These are phyloP conservation scores for Pristis pectinata DNA, from an alignment of 2,797 vertebrate genomes.

Conservation along the genomic window DNA sequence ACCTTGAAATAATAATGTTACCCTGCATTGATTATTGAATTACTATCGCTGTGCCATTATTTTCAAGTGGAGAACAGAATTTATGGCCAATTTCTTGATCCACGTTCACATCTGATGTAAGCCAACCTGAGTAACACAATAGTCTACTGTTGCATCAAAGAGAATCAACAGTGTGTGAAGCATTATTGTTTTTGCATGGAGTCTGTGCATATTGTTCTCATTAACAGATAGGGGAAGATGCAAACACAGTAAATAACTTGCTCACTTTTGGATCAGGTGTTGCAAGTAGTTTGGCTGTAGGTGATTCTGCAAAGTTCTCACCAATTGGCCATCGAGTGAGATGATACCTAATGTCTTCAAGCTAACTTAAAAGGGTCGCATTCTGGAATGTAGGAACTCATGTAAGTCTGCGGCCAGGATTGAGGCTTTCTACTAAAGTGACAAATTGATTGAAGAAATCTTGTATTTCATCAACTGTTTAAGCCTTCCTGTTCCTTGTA, in stretches of 20 bases:
- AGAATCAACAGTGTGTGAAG: neutral
- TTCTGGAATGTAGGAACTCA: neutral
- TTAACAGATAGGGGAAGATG: neutral
- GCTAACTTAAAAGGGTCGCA: neutral
- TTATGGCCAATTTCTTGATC: neutral
- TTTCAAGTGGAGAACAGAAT: neutral
- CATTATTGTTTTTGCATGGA: neutral
- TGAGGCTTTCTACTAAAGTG: neutral
- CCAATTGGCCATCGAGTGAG: neutral
- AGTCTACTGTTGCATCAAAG: slow-evolving; percentile 19
- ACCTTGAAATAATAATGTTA: neutral
- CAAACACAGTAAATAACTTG: neutral
- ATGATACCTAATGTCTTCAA: neutral
- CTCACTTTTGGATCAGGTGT: neutral
- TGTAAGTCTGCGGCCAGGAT: neutral
- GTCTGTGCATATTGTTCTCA: slow-evolving; percentile 10
- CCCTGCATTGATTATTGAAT: neutral
- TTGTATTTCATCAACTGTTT: neutral
- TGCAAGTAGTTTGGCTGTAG: neutral
- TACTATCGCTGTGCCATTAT: neutral
- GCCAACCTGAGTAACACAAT: neutral
- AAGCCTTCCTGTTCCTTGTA: neutral
- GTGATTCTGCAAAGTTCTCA: neutral
- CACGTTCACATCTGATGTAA: neutral
- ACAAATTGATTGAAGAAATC: neutral